phyloP scores from a whole-genome alignment of 2,113 vertebrate genomes.

The Indri indri region DNA sequence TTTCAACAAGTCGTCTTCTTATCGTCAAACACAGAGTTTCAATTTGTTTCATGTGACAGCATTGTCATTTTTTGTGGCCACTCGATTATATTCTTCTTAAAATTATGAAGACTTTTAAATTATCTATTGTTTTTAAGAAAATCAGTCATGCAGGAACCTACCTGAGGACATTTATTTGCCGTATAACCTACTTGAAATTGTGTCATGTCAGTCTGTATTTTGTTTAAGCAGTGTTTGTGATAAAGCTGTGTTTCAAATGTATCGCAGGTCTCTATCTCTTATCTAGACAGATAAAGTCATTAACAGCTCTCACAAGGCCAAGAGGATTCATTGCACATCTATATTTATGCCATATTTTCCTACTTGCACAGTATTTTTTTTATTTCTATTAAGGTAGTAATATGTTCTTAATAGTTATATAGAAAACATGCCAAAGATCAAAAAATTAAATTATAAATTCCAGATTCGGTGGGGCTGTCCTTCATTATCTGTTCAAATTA shows the following conservation, averaged over 20 bases:
- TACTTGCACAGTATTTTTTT: neutral
- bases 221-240: neutral
- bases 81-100: conserved; percentile 22
- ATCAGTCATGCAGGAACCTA: neutral
- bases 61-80: neutral
- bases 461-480: neutral
- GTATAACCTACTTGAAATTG: neutral
- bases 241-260: neutral
- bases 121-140: conserved; percentile 24
- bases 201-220: neutral
- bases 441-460: conserved; percentile 18
- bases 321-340: neutral
- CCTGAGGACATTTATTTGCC: neutral
- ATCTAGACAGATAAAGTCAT: neutral
- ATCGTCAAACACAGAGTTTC: neutral
- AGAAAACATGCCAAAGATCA: neutral
- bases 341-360: neutral
- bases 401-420: neutral
- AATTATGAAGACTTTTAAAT: neutral
- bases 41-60: neutral
- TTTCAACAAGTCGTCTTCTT: neutral
- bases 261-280: neutral
- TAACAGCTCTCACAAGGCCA: neutral
- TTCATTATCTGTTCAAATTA: conserved; percentile 25
- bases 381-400: neutral